Evolutionary conservation across 2,113 vertebrate genomes (phyloP).

Genomic region (Hylia prasina): DNA sequence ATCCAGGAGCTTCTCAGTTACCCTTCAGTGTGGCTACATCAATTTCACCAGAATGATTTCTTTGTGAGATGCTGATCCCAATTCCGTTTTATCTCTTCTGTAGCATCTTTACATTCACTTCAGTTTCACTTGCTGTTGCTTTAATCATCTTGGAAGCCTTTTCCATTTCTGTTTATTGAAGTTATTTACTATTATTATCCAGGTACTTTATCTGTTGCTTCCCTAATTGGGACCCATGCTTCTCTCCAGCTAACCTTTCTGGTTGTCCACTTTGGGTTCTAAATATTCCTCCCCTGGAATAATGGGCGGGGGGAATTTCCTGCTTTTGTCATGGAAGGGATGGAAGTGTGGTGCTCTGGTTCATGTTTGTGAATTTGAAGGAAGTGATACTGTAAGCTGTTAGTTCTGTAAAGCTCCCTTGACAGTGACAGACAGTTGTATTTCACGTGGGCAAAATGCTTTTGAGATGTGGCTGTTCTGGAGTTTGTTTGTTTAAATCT

Average conservation of each 20-base stretch:
- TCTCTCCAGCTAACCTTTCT: background rate
- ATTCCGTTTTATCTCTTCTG: background rate
- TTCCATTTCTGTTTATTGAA: background rate
- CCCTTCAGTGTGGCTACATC: background rate
- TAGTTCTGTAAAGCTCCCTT: background rate
- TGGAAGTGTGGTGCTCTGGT: background rate
- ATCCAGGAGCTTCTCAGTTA: background rate
- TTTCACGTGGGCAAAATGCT: background rate
- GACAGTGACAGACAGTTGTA: background rate
- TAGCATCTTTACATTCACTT: background rate
- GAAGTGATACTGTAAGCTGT: background rate
- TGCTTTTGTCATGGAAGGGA: background rate
- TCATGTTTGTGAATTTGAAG: conserved; percentile 12
- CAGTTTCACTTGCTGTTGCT: background rate
- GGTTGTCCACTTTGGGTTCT: background rate
- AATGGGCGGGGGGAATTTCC: background rate
- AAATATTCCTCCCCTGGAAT: background rate
- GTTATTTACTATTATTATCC: background rate
- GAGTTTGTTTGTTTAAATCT: background rate
- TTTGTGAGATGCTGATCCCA: background rate
- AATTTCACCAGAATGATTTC: background rate
- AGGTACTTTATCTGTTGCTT: background rate
- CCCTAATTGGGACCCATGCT: background rate
- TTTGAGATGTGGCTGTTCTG: background rate
- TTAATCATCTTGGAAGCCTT: background rate